Percentiles rank a stretch among this genome's conserved stretches.
Evolutionary conservation across 2,888 invertebrate genomes (phyloP).

Genomic region (Rhogogaster chlorosoma): DNA sequence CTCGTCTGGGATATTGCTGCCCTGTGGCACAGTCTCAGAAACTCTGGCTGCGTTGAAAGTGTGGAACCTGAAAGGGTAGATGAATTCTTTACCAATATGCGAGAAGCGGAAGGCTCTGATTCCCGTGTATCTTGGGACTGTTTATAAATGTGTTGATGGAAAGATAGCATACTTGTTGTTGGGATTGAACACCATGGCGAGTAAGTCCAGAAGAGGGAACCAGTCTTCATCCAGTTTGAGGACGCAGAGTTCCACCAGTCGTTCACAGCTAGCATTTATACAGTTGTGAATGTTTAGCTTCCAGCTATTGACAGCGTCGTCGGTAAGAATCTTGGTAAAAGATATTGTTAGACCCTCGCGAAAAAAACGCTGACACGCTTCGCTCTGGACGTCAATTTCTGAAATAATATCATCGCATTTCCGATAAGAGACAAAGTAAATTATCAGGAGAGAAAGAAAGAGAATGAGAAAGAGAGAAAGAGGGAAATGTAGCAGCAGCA

Average conservation of each 20-base stretch:
- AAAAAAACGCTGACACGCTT: slow-evolving; percentile 96
- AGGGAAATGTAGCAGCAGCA: neutral
- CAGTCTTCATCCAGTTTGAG: slow-evolving; percentile 94
- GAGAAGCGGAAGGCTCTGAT: neutral
- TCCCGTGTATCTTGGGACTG: neutral
- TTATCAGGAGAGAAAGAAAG: neutral
- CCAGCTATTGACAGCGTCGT: slow-evolving; percentile 99
- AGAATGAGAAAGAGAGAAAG: too few relatives aligned
- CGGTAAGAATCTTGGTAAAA: slow-evolving; percentile 97
- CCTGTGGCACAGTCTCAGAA: slow-evolving; percentile 85
- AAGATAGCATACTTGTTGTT: slow-evolving; percentile 90
- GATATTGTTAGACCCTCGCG: slow-evolving; percentile 96
- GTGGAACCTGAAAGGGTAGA: slow-evolving; percentile 85
- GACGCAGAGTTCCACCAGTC: slow-evolving; percentile 95
- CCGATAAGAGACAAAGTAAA: neutral
- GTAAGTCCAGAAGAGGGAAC: slow-evolving; percentile 93
- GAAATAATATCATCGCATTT: slow-evolving; percentile 61
- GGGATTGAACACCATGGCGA: slow-evolving; percentile 97
- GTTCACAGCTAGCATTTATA: slow-evolving; percentile 95
- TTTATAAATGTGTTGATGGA: neutral
- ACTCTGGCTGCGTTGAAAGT: slow-evolving; percentile 89
- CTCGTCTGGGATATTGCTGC: slow-evolving; percentile 83
- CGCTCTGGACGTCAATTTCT: slow-evolving; percentile 93
- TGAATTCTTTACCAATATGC: neutral
- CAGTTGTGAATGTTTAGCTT: slow-evolving; percentile 98